Evolutionary conservation across 2,113 vertebrate species (phyloP).

Genomic region (Hippoglossus stenolepis): DNA sequence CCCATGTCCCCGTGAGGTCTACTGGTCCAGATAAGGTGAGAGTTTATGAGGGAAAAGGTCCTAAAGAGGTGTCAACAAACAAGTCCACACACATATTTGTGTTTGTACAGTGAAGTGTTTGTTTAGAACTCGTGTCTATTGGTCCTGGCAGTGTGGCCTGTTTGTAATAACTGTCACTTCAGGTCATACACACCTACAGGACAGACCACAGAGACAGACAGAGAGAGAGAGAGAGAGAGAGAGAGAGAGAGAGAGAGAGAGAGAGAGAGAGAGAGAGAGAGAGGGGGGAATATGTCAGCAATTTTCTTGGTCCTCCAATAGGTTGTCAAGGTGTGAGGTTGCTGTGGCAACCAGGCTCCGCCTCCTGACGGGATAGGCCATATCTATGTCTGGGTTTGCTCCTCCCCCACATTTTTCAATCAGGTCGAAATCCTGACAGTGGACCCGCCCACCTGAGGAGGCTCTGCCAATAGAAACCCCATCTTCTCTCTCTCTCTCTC

Average conservation of each 20-base stretch:
- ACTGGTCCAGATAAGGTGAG: too few species aligned
- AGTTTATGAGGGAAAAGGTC: too few species aligned
- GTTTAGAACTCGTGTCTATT: background rate
- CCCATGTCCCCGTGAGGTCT: too few species aligned
- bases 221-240: background rate
- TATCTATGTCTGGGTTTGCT: constrained; percentile 88
- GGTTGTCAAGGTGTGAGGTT: constrained; percentile 82
- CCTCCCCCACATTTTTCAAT: constrained; percentile 86
- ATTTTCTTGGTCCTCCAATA: constrained; percentile 63
- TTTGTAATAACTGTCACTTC: constrained; percentile 26
- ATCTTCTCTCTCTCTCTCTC: constrained; percentile 17
- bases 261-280: constrained; percentile 22
- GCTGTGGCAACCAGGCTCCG: constrained; percentile 85
- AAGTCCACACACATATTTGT: too few species aligned
- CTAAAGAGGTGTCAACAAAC: too few species aligned
- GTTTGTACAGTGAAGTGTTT: background rate
- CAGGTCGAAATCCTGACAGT: constrained; percentile 46
- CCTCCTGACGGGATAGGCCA: constrained; percentile 84
- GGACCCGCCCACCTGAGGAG: constrained; percentile 38
- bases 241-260: constrained; percentile 10
- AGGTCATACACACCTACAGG: constrained; percentile 28
- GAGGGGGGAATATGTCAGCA: constrained; percentile 73
- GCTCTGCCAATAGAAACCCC: constrained; percentile 59
- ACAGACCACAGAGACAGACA: constrained; percentile 2
- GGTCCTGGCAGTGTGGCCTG: constrained; percentile 22